Evolutionary conservation across 2,113 vertebrate genomes (phyloP).

Genomic region (Tyrannus savana): DNA sequence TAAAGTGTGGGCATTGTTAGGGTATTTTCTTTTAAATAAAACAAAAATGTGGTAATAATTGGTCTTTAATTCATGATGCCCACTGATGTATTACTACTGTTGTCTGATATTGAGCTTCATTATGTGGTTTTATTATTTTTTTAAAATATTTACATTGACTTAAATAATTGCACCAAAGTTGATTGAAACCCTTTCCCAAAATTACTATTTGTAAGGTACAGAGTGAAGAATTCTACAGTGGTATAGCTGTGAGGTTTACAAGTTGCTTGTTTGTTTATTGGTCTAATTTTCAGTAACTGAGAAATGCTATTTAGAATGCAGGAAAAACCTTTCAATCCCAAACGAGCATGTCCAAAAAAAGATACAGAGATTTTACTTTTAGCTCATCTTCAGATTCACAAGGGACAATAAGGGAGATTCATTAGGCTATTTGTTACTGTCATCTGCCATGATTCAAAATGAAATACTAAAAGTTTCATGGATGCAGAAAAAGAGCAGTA

Average conservation of each 20-base stretch:
- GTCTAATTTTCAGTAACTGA: constrained; percentile 53
- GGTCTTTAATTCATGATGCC: not conserved
- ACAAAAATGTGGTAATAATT: not conserved
- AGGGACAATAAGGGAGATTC: constrained; percentile 97
- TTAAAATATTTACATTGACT: not conserved
- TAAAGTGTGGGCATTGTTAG: not conserved
- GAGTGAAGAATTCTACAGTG: not conserved
- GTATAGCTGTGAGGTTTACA: not conserved
- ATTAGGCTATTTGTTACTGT: constrained; percentile 99
- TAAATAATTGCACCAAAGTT: not conserved
- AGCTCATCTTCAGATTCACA: constrained; percentile 88
- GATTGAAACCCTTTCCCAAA: not conserved
- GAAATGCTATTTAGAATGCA: constrained; percentile 40
- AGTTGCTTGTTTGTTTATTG: constrained; percentile 44
- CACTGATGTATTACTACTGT: not conserved
- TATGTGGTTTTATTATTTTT: not conserved
- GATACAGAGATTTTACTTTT: constrained; percentile 79
- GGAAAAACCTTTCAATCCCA: constrained; percentile 24
- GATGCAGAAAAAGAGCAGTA: constrained; percentile 94
- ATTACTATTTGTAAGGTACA: not conserved
- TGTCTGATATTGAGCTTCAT: not conserved
- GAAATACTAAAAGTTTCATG: constrained; percentile 99
- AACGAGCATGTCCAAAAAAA: constrained; percentile 55
- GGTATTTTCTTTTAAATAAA: constrained; percentile 37
- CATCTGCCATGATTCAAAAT: constrained; percentile 97